phyloP scores from a whole-genome alignment of 2,113 vertebrate species.

The Copsychus sechellarum region DNA sequence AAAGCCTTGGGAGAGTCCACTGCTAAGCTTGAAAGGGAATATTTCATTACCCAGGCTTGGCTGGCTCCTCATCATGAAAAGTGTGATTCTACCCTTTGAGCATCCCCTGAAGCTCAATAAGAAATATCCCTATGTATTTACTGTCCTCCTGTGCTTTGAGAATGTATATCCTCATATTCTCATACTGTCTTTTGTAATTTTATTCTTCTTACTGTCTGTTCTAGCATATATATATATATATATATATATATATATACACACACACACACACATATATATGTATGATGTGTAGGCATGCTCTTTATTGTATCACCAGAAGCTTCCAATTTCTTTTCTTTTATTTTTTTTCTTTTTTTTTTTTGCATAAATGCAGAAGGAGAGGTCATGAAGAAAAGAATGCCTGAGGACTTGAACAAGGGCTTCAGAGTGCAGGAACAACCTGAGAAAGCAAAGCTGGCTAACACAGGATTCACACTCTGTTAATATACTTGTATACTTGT shows the following conservation, averaged over 20 bases:
- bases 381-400: background rate
- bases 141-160: background rate
- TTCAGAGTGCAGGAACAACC: background rate
- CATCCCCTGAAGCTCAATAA: background rate
- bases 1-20: background rate
- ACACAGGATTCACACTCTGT: background rate
- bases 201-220: background rate
- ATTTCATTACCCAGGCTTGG: background rate
- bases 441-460: background rate
- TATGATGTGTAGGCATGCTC: background rate
- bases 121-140: background rate
- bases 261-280: too few species aligned
- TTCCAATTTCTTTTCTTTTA: conserved; percentile 1
- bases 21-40: background rate
- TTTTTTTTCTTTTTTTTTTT: background rate
- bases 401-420: background rate
- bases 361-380: background rate
- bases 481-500: background rate
- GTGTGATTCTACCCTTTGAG: background rate
- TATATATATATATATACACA: background rate
- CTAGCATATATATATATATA: background rate
- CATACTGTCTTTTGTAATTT: background rate
- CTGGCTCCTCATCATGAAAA: background rate
- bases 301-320: background rate
- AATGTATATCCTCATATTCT: background rate